These are phyloP conservation scores for Anhinga anhinga DNA, from an alignment of 2,113 vertebrate genomes.

Conservation along the genomic window DNA sequence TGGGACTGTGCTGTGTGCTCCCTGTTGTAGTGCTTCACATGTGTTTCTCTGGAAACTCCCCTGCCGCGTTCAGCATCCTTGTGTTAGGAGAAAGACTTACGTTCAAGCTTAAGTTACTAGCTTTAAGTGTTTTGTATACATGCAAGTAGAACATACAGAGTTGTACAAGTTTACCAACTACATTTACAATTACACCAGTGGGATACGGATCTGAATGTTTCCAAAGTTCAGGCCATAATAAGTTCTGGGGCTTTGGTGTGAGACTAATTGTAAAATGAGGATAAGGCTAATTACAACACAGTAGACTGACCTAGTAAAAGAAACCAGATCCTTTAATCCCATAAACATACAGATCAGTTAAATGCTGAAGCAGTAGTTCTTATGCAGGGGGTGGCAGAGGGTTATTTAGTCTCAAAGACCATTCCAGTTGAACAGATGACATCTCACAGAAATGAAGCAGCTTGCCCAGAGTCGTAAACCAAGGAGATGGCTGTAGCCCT, in stretches of 20 bases:
- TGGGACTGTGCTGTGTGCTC: background rate
- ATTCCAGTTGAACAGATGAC: background rate
- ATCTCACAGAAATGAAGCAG: background rate
- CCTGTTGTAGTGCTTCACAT: background rate
- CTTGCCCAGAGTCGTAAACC: background rate
- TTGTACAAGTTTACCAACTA: background rate
- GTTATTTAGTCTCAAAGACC: background rate
- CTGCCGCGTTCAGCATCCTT: background rate
- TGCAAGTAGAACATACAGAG: background rate
- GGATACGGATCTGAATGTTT: accelerated
- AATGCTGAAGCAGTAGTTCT: background rate
- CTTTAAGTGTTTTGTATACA: background rate
- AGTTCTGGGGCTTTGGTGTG: background rate
- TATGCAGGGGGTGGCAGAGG: accelerated
- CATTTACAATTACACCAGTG: background rate
- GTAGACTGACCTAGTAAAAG: conserved; percentile 21
- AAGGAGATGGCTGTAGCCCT: background rate
- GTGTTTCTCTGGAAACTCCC: background rate
- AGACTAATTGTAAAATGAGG: background rate
- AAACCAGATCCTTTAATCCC: conserved; percentile 34
- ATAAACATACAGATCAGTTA: background rate
- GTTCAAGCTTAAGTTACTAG: background rate
- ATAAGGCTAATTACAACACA: conserved; percentile 37
- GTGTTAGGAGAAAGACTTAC: background rate
- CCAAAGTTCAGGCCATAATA: background rate